Conservation (phyloP, 1,140 invertebrate species). For the Dolichoris vasculosae region DNA sequence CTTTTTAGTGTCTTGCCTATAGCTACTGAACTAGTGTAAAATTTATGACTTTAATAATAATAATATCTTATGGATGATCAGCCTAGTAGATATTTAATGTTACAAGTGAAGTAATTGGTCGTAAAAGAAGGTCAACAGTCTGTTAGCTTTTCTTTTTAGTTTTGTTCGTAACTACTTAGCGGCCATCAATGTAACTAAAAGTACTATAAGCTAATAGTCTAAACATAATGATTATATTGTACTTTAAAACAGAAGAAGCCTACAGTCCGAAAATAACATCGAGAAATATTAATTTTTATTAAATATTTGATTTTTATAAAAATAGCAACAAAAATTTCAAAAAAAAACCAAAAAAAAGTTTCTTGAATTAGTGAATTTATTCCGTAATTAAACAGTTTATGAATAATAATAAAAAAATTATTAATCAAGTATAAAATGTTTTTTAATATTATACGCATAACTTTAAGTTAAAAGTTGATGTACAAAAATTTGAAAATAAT, state of each 20-base stretch:
- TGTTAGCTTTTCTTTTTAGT: slow-evolving; percentile 4
- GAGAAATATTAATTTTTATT: background rate
- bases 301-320: too few species aligned
- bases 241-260: background rate
- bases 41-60: slow-evolving; percentile 28
- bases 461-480: too few species aligned
- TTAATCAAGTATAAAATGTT: too few species aligned
- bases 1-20: background rate
- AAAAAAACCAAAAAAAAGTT: too few species aligned
- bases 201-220: background rate
- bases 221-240: slow-evolving; percentile 4
- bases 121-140: background rate
- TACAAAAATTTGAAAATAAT: too few species aligned
- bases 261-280: background rate
- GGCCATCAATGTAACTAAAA: background rate
- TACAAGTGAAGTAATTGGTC: background rate
- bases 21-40: background rate
- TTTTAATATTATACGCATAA: too few species aligned
- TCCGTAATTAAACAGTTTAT: too few species aligned
- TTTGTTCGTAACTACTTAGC: background rate
- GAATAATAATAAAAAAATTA: too few species aligned
- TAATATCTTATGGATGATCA: background rate
- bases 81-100: background rate
- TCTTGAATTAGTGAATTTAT: too few species aligned
- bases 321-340: too few species aligned